Evolutionary conservation across 2,797 vertebrate species (phyloP).

Genomic region (Syngnathus acus): DNA sequence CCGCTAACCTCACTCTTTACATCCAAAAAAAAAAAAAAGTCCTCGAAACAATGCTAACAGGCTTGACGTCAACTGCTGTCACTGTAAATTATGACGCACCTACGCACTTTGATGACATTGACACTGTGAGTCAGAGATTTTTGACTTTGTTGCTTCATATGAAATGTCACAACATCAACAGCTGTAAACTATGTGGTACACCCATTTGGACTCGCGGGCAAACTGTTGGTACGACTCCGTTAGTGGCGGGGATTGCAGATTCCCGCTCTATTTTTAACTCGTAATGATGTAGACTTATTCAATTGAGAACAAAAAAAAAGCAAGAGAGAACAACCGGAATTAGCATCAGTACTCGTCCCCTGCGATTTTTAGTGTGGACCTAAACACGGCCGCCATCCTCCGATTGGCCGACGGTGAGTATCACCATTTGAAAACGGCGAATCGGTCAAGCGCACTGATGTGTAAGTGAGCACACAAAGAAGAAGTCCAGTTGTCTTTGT

Average conservation of each 20-base stretch:
- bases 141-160: conserved; percentile 22
- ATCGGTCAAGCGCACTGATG: neutral
- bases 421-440: neutral
- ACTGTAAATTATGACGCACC: neutral
- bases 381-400: neutral
- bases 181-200: neutral
- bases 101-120: neutral
- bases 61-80: conserved; percentile 1
- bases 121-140: conserved; percentile 23
- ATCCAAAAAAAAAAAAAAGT: conserved; percentile 4
- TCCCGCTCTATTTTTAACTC: too few relatives aligned
- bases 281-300: too few relatives aligned
- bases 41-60: conserved; percentile 2
- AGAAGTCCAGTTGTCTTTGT: conserved; percentile 1
- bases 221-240: neutral
- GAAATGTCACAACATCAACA: conserved; percentile 54
- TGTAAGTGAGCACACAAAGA: neutral
- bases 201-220: neutral
- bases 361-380: neutral
- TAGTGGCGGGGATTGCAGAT: too few relatives aligned
- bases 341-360: neutral
- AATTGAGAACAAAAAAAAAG: too few relatives aligned
- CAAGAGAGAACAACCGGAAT: too few relatives aligned
- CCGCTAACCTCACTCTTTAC: conserved; percentile 50
- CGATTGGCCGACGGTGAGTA: neutral